Conservation (phyloP, 2,797 vertebrate species). For the Ara ararauna region DNA sequence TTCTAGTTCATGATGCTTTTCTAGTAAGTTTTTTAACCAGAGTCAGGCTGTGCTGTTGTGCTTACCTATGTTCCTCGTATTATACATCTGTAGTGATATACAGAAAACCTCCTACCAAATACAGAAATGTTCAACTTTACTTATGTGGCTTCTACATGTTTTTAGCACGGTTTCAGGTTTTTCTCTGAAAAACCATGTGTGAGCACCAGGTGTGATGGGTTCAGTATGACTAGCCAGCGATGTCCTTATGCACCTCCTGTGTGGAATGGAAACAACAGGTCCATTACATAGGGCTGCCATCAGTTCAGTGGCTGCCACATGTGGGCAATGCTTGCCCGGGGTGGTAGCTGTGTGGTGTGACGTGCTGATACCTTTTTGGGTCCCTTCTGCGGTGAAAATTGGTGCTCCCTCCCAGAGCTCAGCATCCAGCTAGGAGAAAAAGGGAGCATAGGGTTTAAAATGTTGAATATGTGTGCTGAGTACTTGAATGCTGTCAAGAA, state of each 20-base stretch:
- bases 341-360: fast-evolving
- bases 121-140: neutral
- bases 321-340: fast-evolving
- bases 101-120: neutral
- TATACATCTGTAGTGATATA: neutral
- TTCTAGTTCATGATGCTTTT: neutral
- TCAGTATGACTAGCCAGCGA: neutral
- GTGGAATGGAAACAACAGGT: too few relatives aligned
- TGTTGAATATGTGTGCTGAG: neutral
- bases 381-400: neutral
- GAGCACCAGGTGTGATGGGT: neutral
- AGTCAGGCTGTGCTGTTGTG: neutral
- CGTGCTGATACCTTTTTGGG: neutral
- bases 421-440: neutral
- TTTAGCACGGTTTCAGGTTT: neutral
- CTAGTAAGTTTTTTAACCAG: neutral
- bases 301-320: fast-evolving
- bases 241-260: neutral
- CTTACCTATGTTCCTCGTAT: neutral
- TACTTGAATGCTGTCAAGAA: neutral
- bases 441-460: neutral
- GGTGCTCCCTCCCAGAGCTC: neutral
- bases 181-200: neutral
- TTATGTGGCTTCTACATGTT: neutral
- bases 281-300: fast-evolving